phyloP scores from a whole-genome alignment of 2,888 invertebrate genomes.

The Tipula vernalis region DNA sequence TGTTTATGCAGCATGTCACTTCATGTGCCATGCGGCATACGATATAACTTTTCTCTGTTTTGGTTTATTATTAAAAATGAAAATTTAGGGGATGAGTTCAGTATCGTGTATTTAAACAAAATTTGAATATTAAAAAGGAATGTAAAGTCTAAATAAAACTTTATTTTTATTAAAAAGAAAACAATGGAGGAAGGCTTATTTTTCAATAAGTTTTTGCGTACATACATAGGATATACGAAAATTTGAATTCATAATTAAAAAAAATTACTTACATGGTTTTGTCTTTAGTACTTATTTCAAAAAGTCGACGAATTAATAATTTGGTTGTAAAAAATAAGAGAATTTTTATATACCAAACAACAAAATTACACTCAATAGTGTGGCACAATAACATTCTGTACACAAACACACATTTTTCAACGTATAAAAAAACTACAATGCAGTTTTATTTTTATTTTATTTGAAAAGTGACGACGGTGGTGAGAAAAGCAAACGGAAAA shows the following conservation, averaged over 20 bases:
- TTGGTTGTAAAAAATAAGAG: background rate
- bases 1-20: background rate
- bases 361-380: background rate
- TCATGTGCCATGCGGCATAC: background rate
- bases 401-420: background rate
- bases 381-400: background rate
- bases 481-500: background rate
- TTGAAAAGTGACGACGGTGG: background rate
- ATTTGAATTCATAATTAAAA: background rate
- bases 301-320: background rate
- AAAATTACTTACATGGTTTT: background rate
- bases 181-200: background rate
- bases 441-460: background rate
- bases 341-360: background rate
- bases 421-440: background rate
- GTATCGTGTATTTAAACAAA: background rate
- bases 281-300: background rate
- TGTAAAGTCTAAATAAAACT: background rate
- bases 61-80: background rate
- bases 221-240: background rate
- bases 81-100: background rate
- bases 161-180: background rate
- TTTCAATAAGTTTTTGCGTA: background rate
- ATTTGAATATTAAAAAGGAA: background rate
- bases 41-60: background rate